Conservation (phyloP, 2,888 invertebrate genomes). For the Leucoptera coffeella region DNA sequence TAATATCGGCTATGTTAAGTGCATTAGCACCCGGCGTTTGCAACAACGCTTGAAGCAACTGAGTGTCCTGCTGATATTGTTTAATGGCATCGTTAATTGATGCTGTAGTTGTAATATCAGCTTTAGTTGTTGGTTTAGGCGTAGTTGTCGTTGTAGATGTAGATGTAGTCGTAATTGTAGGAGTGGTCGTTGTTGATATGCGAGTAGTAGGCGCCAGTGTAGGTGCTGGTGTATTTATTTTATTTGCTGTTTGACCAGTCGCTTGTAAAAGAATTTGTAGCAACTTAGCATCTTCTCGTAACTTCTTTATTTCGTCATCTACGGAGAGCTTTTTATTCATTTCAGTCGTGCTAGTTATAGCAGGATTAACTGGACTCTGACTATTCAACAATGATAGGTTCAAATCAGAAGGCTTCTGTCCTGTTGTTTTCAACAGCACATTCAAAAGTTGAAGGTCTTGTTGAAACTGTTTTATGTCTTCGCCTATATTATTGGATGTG, state of each 20-base stretch:
- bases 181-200: constrained; percentile 12
- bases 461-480: constrained; percentile 39
- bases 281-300: constrained; percentile 39
- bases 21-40: constrained; percentile 28
- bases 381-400: constrained; percentile 9
- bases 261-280: constrained; percentile 35
- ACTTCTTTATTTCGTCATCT: constrained; percentile 37
- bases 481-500: constrained; percentile 37
- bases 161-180: constrained; percentile 11
- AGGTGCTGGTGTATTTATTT: constrained; percentile 30
- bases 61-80: constrained; percentile 33
- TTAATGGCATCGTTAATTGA: constrained; percentile 15
- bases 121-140: constrained; percentile 5
- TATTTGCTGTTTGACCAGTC: constrained; percentile 32
- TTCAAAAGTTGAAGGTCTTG: constrained; percentile 35
- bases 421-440: constrained; percentile 20
- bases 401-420: constrained; percentile 32
- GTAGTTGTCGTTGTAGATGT: constrained; percentile 11
- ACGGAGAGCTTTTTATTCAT: constrained; percentile 26
- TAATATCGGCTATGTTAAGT: background rate
- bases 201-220: background rate
- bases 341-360: constrained; percentile 5
- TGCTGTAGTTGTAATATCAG: constrained; percentile 11
- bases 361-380: background rate
- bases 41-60: constrained; percentile 34